phyloP scores from a whole-genome alignment of 2,113 vertebrate species.

The Epinephelus fuscoguttatus region DNA sequence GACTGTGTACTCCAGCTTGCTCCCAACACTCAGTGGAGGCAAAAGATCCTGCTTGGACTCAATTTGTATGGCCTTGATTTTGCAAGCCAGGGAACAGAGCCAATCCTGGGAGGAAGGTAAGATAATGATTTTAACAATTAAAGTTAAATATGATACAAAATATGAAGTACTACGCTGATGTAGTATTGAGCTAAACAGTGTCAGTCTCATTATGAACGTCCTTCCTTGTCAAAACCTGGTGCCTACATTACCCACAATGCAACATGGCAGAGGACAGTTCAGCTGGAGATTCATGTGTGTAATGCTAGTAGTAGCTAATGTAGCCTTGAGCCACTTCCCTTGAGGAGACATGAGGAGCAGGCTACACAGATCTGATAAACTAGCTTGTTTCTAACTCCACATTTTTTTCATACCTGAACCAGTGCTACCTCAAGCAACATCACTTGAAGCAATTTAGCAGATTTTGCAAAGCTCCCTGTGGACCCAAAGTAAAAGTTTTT shows the following conservation, averaged over 20 bases:
- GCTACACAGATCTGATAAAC: too few relatives aligned
- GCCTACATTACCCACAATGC: not conserved
- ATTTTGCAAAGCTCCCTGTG: not conserved
- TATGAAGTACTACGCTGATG: not conserved
- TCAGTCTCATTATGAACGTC: not conserved
- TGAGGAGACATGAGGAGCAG: too few relatives aligned
- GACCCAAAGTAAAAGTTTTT: not conserved
- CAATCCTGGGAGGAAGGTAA: conserved; percentile 90
- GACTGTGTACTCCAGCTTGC: conserved; percentile 92
- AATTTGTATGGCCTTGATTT: conserved; percentile 96
- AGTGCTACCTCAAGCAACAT: too few relatives aligned
- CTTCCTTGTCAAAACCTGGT: not conserved
- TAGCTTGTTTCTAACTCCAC: too few relatives aligned
- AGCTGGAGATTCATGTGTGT: not conserved
- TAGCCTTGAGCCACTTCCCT: too few relatives aligned
- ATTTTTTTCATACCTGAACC: too few relatives aligned
- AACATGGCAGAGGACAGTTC: not conserved
- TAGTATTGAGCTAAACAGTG: too few relatives aligned
- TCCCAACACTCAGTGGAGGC: conserved; percentile 90
- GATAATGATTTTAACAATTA: not conserved
- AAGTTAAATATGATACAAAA: not conserved
- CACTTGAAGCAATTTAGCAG: not conserved
- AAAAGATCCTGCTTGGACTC: conserved; percentile 94
- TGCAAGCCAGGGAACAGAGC: conserved; percentile 86
- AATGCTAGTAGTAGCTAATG: not conserved